These are phyloP conservation scores for Julus scandinavius DNA, from an alignment of 2,888 invertebrate species.

Conservation along the genomic window DNA sequence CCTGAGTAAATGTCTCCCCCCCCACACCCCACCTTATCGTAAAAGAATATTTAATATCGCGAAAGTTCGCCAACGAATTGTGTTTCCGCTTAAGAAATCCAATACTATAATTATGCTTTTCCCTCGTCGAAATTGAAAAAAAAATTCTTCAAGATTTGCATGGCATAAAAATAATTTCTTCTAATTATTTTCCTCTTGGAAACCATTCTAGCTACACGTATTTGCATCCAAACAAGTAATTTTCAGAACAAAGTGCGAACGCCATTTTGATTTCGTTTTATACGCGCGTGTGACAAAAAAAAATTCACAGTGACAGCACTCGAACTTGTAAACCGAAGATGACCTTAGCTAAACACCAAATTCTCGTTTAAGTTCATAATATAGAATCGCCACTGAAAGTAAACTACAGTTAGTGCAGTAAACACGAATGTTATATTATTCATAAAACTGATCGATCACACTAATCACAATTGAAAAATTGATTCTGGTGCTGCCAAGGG, in stretches of 20 bases:
- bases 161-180: not conserved
- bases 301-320: not conserved
- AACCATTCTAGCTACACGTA: not conserved
- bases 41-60: constrained; percentile 13
- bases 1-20: not conserved
- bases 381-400: too few relatives aligned
- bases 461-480: too few relatives aligned
- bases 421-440: too few relatives aligned
- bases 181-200: not conserved
- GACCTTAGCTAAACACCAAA: not conserved
- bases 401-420: too few relatives aligned
- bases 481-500: too few relatives aligned
- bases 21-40: not conserved
- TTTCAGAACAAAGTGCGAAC: not conserved
- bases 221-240: not conserved
- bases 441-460: too few relatives aligned
- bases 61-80: not conserved
- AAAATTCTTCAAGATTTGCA: not conserved
- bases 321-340: not conserved
- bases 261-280: not conserved
- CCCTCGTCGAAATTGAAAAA: not conserved
- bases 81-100: constrained; percentile 8
- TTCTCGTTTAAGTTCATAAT: too few relatives aligned
- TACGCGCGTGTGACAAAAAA: not conserved
- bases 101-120: constrained; percentile 7